Conservation (phyloP, 2,797 vertebrate species). For the Crocidura indochinensis region DNA sequence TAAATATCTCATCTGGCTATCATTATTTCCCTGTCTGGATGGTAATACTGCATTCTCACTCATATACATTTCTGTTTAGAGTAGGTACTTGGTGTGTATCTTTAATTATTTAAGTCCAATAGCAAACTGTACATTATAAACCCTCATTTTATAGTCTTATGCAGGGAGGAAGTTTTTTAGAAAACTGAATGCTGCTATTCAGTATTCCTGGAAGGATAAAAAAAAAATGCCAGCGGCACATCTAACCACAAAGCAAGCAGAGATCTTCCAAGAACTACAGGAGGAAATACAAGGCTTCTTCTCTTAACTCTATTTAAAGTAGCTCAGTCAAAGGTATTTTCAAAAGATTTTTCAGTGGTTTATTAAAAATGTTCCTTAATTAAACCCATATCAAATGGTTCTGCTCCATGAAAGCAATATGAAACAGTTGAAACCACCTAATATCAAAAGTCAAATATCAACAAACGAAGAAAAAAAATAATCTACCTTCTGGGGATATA, state of each 20-base stretch:
- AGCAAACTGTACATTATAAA: slow-evolving; percentile 49
- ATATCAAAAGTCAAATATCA: slow-evolving; percentile 53
- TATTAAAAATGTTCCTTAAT: neutral
- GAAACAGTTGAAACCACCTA: slow-evolving; percentile 51
- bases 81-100: slow-evolving; percentile 50
- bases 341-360: slow-evolving; percentile 48
- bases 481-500: neutral
- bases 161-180: slow-evolving; percentile 49
- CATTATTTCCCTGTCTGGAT: slow-evolving; percentile 38
- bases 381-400: slow-evolving; percentile 62
- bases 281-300: slow-evolving; percentile 34
- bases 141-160: neutral
- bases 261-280: slow-evolving; percentile 72
- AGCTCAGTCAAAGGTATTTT: slow-evolving; percentile 47
- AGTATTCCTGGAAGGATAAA: slow-evolving; percentile 1
- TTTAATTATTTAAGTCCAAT: slow-evolving; percentile 37
- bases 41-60: slow-evolving; percentile 12
- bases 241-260: slow-evolving; percentile 68
- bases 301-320: neutral
- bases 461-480: neutral
- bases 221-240: slow-evolving; percentile 48
- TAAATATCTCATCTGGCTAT: slow-evolving; percentile 14
- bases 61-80: slow-evolving; percentile 36
- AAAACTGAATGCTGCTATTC: slow-evolving; percentile 65
- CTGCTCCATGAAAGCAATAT: slow-evolving; percentile 13